Conservation (phyloP, 2,797 vertebrate genomes). For the Coreius guichenoti region DNA sequence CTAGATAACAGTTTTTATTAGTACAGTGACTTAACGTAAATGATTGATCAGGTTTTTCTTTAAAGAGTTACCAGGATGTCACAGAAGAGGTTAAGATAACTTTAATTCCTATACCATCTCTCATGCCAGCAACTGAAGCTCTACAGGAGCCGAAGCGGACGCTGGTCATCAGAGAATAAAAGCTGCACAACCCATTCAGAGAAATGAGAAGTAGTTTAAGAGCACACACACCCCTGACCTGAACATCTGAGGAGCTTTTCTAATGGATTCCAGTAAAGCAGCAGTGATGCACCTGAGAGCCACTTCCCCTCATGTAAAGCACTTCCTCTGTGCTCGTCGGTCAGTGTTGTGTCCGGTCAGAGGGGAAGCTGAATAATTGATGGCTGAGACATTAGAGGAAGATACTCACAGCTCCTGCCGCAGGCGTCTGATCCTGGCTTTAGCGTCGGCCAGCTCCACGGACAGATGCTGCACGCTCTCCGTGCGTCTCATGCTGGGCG, state of each 20-base stretch:
- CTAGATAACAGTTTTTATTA: not conserved
- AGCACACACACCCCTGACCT: not conserved
- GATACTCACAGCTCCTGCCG: constrained; percentile 95
- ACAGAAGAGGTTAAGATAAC: not conserved
- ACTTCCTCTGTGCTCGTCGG: constrained; percentile 52
- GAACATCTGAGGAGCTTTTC: not conserved
- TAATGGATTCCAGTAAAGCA: not conserved
- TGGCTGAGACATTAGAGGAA: constrained; percentile 44
- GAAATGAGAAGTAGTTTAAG: no score
- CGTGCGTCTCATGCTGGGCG: constrained; percentile 93
- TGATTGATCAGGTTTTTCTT: not conserved
- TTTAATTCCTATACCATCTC: no score
- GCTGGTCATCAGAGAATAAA: no score
- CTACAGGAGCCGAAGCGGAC: no score
- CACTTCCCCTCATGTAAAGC: constrained; percentile 47
- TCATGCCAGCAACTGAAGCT: not conserved
- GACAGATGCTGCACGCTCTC: constrained; percentile 96
- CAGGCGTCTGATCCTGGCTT: constrained; percentile 93
- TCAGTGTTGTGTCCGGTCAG: constrained; percentile 51
- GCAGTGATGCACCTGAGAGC: not conserved
- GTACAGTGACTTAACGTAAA: not conserved
- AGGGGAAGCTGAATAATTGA: constrained; percentile 72
- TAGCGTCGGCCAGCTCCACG: constrained; percentile 95
- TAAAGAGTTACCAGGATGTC: not conserved
- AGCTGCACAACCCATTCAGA: no score